Evolutionary conservation across 2,113 vertebrate genomes (phyloP), one percentile per base, ranked within the genome.

Genomic region (Turdus rufiventris): DNA sequence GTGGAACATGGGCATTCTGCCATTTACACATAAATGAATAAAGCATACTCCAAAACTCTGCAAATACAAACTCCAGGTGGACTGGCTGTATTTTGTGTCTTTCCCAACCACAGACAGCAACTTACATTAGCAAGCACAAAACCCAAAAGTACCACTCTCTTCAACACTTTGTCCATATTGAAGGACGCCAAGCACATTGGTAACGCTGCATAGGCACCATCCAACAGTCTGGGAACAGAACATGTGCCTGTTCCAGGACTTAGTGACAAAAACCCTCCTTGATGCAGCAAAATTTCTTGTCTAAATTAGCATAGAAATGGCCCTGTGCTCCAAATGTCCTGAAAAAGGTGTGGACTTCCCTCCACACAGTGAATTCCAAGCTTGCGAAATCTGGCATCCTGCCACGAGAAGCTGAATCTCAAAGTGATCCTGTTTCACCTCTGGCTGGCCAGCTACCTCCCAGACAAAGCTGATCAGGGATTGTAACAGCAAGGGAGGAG

Each of bases 31-130:
- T 14, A 74, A 84, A 92, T 72, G 57, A 75, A 89, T 62, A 96
- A 91, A 85, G 57, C 57, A 78, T 23, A 72, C 36, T 60, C 40
- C 33, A 78, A 75, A 89, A 48, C 19, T 40, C 18, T 68, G 34
- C 36, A 91, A 88, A 91, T 58, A 84, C 72, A 81, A 93, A 80
- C 56, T 81, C 65, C 89, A 95, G 70, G 90, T 82, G 74, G 26
- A 93, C 36, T 51, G 68, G 53, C 26, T 11, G 0, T 19, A 74
- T 81, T 91, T 92, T 85, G 10, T 3, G 2, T 53, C 57, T 85
- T 81, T 87, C 61, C 57, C 28, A 67, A 73, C 16, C 73, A n/a
- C 13, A 53, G 84, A 94, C 57, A 89, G 31, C 33, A 68, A 53
- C 62, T 40, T 28, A 89, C 34, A 24, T 3, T 56, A 60, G 28